Conservation (phyloP, 2,797 vertebrate genomes). For the Poeciliopsis presidionis region DNA sequence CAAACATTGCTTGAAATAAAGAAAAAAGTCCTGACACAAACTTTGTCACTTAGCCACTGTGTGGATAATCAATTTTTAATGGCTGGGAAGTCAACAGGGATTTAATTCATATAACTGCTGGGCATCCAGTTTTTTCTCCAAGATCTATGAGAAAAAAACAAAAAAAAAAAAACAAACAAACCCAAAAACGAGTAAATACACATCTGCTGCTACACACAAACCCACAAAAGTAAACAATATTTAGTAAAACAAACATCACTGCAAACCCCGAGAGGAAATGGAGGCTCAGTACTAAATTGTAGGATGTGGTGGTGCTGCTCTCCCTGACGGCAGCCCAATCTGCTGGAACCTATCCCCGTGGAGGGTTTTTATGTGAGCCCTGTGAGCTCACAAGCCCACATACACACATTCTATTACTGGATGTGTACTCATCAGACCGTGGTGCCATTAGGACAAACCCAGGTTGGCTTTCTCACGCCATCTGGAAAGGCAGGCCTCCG, state of each 20-base stretch:
- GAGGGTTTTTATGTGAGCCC: constrained; percentile 68
- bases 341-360: constrained; percentile 73
- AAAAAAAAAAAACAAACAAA: constrained; percentile 18
- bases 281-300: constrained; percentile 73
- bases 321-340: constrained; percentile 72
- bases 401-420: constrained; percentile 37
- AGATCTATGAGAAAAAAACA: constrained; percentile 57
- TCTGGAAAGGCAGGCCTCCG: constrained; percentile 57
- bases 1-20: constrained; percentile 50
- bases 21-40: constrained; percentile 32
- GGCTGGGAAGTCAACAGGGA: constrained; percentile 57
- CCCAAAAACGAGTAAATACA: constrained; percentile 44
- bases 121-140: constrained; percentile 54
- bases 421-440: constrained; percentile 66
- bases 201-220: constrained; percentile 41
- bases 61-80: constrained; percentile 72
- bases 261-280: constrained; percentile 62
- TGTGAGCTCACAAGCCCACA: constrained; percentile 37
- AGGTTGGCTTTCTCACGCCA: constrained; percentile 55
- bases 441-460: constrained; percentile 62
- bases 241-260: constrained; percentile 74
- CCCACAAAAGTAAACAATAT: constrained; percentile 72
- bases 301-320: constrained; percentile 64
- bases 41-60: constrained; percentile 43
- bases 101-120: constrained; percentile 72